Evolutionary conservation across 2,888 invertebrate genomes (phyloP).

Genomic region (Drosophila dives): DNA sequence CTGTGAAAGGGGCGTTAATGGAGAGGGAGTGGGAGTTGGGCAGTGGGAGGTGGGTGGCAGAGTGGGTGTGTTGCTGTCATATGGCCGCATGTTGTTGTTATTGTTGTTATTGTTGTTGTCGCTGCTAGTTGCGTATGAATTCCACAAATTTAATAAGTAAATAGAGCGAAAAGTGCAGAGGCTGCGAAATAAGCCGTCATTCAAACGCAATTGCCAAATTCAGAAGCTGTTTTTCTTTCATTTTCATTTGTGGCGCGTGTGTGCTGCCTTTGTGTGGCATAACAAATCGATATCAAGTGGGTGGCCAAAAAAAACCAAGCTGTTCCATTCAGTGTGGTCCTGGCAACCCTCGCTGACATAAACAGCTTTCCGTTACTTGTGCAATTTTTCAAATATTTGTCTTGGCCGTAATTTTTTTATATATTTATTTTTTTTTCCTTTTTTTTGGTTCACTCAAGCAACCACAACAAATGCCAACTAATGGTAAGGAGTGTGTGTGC

Average conservation of each 20-base stretch:
- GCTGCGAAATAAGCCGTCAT: slow-evolving; percentile 52
- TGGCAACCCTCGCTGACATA: slow-evolving; percentile 49
- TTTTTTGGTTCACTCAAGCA: slow-evolving; percentile 15
- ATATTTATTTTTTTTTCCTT: slow-evolving; percentile 7
- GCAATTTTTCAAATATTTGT: slow-evolving; percentile 77
- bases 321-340: slow-evolving; percentile 7
- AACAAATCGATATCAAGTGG: slow-evolving; percentile 61
- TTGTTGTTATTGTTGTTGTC: slow-evolving; percentile 34
- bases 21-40: not conserved
- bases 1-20: slow-evolving; percentile 40
- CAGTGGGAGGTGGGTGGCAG: not conserved
- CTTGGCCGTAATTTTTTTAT: slow-evolving; percentile 31
- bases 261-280: slow-evolving; percentile 40
- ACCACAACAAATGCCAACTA: slow-evolving; percentile 73
- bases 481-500: slow-evolving; percentile 44
- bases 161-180: slow-evolving; percentile 60
- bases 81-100: slow-evolving; percentile 18
- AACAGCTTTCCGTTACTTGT: slow-evolving; percentile 65
- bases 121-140: slow-evolving; percentile 58
- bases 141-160: slow-evolving; percentile 80
- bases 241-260: slow-evolving; percentile 5
- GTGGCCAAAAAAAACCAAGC: slow-evolving; percentile 3
- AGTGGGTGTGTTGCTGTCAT: not conserved
- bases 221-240: slow-evolving; percentile 21
- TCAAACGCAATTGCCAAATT: slow-evolving; percentile 50